Conservation (phyloP, 2,797 vertebrate species). For the Coregonus suidteri region DNA sequence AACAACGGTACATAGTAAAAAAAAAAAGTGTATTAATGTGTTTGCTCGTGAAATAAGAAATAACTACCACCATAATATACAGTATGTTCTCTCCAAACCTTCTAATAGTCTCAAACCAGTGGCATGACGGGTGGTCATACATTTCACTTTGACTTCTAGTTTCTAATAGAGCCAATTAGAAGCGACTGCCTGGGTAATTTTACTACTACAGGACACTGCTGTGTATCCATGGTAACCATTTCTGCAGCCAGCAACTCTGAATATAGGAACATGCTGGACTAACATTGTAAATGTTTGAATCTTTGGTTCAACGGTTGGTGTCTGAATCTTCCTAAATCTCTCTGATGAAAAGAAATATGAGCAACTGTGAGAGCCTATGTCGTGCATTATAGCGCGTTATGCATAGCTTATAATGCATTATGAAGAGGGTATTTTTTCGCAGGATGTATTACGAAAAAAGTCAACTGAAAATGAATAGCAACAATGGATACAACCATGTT, state of each 20-base stretch:
- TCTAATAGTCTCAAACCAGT: neutral
- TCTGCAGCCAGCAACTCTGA: neutral
- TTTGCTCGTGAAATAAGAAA: slow-evolving; percentile 1
- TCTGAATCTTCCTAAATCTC: neutral
- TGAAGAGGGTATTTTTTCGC: too few relatives aligned
- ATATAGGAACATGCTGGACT: neutral
- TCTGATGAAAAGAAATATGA: neutral
- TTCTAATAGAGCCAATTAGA: slow-evolving; percentile 2
- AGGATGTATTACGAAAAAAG: too few relatives aligned
- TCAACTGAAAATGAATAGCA: neutral
- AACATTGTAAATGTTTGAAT: neutral
- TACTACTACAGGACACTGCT: slow-evolving; percentile 8
- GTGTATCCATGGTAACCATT: slow-evolving; percentile 35
- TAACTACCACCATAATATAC: neutral
- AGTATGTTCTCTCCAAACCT: neutral
- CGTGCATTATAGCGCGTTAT: too few relatives aligned
- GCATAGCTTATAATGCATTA: too few relatives aligned
- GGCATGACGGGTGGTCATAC: neutral
- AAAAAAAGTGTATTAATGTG: too few relatives aligned
- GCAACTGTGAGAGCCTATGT: too few relatives aligned
- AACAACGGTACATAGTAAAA: too few relatives aligned
- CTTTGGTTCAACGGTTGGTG: neutral
- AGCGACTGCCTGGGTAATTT: neutral
- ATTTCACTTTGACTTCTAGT: neutral
- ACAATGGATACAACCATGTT: neutral